Base-by-base conservation (phyloP, 2,797 vertebrate genomes). In the Periparus ater region DNA sequence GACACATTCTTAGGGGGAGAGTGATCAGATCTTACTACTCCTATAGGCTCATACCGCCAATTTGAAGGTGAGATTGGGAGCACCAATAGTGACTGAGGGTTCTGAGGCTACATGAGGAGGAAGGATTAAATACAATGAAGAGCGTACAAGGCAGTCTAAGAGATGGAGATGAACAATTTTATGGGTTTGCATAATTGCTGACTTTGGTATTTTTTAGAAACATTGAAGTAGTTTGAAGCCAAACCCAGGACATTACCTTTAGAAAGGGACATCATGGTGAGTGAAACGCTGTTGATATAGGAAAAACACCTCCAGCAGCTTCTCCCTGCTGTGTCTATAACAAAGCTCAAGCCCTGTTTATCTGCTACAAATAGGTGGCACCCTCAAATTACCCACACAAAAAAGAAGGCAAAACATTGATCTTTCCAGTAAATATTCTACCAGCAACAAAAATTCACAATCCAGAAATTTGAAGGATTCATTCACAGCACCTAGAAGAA, bases 401-500 rank as follows among this genome's bases (percentile, higher is more conserved):
- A 65, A 89, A 87, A 65, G 21, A 75, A 72, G 54, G 23, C 11
- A n/a, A 71, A 88, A 71, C 22, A 57, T 18, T 82, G 82, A 74
- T 85, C 17, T 79, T 95, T 19, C n/a, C 60, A 65, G 17, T 85
- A 85, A 91, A 88, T 80, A 88, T 84, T 96, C 85, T 91, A 57
- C 8, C 19, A 42, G 73, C 61, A 77, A 89, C 57, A 95, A 94
- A 96, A 97, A 92, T 88, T 91, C 60, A 67, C 72, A 57, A 40
- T 83, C 48, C 32, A 95, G 45, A 96, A 94, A 95, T 50, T 9
- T 74, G 75, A 80, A 81, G 60, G 57, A 40, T 91, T 93, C 67
- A 78, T 95, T 96, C 89, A 85, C 20, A 85, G 82, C 27, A 66
- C 47, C 68, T 74, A 71, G 76, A 87, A 96, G 92, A 97, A 96